These are phyloP conservation scores for Callipepla californica DNA, from an alignment of 2,113 vertebrate species.

Conservation along the genomic window DNA sequence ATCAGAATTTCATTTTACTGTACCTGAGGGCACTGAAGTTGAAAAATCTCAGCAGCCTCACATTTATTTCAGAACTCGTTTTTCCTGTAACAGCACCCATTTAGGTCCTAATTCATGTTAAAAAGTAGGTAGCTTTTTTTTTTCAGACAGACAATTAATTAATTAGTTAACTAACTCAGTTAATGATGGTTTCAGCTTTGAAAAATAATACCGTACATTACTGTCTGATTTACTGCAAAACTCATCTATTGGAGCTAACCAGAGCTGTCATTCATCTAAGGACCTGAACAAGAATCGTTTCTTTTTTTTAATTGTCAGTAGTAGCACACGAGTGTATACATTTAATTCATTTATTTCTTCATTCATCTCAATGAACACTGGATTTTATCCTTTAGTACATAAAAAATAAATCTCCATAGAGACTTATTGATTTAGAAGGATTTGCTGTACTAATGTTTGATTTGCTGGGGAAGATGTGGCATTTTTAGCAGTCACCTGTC, in stretches of 20 bases:
- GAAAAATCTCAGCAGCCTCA: not conserved
- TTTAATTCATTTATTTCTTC: constrained; percentile 31
- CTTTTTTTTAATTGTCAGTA: not conserved
- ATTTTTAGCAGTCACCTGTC: constrained; percentile 11
- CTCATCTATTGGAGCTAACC: not conserved
- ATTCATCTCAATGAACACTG: not conserved
- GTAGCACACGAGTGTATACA: not conserved
- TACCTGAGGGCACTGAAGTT: not conserved
- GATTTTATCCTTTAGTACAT: constrained; percentile 35
- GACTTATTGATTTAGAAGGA: constrained; percentile 12
- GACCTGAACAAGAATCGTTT: not conserved
- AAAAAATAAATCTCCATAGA: constrained; percentile 3
- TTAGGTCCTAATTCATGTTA: not conserved
- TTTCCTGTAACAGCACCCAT: not conserved
- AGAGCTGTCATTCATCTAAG: not conserved
- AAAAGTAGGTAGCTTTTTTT: not conserved
- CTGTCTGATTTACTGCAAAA: not conserved
- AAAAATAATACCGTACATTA: not conserved
- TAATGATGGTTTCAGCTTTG: not conserved
- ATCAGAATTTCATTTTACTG: not conserved
- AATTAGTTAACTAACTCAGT: not conserved
- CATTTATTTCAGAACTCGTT: not conserved
- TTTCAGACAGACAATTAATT: not conserved
- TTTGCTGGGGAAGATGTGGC: not conserved
- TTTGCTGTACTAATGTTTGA: constrained; percentile 22